phyloP scores from a whole-genome alignment of 2,797 vertebrate genomes.

The Bucorvus abyssinicus region DNA sequence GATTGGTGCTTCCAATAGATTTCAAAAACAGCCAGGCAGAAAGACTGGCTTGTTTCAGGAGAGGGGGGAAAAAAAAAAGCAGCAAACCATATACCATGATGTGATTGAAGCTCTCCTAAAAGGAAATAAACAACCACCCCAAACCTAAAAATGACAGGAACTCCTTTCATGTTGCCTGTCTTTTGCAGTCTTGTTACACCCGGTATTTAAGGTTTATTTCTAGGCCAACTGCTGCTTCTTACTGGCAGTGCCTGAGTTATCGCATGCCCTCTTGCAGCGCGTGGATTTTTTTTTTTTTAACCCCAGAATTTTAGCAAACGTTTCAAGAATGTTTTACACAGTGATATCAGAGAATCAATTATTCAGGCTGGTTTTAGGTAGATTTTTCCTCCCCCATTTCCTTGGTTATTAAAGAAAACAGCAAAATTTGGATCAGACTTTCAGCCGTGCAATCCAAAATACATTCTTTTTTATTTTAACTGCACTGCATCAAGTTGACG shows the following conservation, averaged over 20 bases:
- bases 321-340: constrained; percentile 46
- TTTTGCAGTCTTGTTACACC: background rate
- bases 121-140: background rate
- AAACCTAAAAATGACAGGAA: constrained; percentile 17
- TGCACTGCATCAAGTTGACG: constrained; percentile 38
- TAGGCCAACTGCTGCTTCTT: background rate
- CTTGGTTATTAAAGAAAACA: constrained; percentile 61
- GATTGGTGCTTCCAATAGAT: background rate
- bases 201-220: constrained; percentile 28
- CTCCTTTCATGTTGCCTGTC: background rate
- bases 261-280: background rate
- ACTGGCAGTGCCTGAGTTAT: constrained; percentile 1
- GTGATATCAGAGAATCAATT: constrained; percentile 41
- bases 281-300: background rate
- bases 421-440: background rate
- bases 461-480: constrained; percentile 37
- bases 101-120: constrained; percentile 8
- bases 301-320: background rate
- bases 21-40: background rate
- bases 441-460: constrained; percentile 41
- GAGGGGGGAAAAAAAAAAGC: fast-evolving
- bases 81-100: background rate
- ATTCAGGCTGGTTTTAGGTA: background rate
- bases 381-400: constrained; percentile 11
- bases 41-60: background rate